Conservation (phyloP, 2,797 vertebrate species). For the Sebastolobus altivelis region DNA sequence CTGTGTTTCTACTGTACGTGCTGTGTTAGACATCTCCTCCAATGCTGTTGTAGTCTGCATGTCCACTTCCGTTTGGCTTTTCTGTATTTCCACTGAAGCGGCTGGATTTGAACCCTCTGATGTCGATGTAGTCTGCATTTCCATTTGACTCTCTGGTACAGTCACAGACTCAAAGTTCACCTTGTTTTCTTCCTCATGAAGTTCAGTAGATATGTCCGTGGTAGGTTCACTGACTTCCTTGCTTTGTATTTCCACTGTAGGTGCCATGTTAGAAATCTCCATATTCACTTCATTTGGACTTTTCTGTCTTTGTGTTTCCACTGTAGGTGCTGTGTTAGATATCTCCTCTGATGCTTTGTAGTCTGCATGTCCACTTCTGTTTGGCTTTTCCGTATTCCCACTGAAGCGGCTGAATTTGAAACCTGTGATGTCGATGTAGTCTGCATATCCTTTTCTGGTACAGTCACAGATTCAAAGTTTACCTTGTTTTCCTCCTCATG, state of each 20-base stretch:
- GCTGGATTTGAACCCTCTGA: conserved; percentile 6
- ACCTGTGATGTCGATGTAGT: background rate
- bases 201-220: conserved; percentile 1
- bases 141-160: background rate
- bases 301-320: conserved; percentile 22
- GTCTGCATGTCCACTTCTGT: conserved; percentile 15
- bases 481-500: conserved; percentile 9
- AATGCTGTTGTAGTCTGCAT: background rate
- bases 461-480: background rate
- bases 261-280: background rate
- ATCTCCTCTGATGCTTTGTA: background rate
- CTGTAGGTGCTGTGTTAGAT: background rate
- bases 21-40: background rate
- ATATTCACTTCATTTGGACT: background rate
- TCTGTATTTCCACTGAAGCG: background rate
- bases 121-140: conserved; percentile 3
- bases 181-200: conserved; percentile 15
- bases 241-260: conserved; percentile 30
- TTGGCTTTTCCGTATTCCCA: background rate
- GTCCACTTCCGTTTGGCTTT: conserved; percentile 11
- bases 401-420: background rate
- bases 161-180: accelerated
- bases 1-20: background rate
- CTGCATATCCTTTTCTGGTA: background rate
- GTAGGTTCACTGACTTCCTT: conserved; percentile 25